These are phyloP conservation scores for Oxystoma pomonae DNA, from an alignment of 2,888 invertebrate species.

Conservation along the genomic window DNA sequence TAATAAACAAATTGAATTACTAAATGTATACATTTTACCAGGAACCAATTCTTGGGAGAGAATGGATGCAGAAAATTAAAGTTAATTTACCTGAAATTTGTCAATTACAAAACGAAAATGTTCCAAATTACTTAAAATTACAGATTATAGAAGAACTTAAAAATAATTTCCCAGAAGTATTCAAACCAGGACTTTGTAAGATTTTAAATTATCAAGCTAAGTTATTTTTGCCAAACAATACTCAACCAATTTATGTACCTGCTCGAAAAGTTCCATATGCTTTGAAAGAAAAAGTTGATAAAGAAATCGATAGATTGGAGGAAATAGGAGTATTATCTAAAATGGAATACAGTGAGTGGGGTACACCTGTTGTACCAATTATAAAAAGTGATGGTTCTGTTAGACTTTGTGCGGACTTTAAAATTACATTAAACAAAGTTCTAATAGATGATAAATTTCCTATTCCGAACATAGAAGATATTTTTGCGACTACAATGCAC, in stretches of 20 bases:
- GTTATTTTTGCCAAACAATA: not conserved
- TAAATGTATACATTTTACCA: too few species aligned
- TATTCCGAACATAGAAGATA: not conserved
- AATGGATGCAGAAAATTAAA: too few species aligned
- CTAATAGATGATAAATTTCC: not conserved
- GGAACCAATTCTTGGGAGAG: too few species aligned
- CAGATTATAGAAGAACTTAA: too few species aligned
- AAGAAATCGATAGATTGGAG: not conserved
- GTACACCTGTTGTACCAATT: not conserved
- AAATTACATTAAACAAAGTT: not conserved
- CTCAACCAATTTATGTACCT: not conserved
- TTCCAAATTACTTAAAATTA: too few species aligned
- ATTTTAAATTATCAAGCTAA: too few species aligned
- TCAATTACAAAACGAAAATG: too few species aligned
- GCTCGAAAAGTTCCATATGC: not conserved
- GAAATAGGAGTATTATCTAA: not conserved
- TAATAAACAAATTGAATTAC: too few species aligned
- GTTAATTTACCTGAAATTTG: too few species aligned
- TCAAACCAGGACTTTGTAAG: too few species aligned
- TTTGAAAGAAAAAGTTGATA: not conserved
- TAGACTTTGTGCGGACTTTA: not conserved
- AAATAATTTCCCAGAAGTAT: too few species aligned
- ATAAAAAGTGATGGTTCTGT: not conserved
- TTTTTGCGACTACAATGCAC: not conserved
- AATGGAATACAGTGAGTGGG: not conserved